Evolutionary conservation across 2,888 invertebrate genomes (phyloP), one percentile per base, ranked within the genome.

Genomic region (Acrobasis suavella): DNA sequence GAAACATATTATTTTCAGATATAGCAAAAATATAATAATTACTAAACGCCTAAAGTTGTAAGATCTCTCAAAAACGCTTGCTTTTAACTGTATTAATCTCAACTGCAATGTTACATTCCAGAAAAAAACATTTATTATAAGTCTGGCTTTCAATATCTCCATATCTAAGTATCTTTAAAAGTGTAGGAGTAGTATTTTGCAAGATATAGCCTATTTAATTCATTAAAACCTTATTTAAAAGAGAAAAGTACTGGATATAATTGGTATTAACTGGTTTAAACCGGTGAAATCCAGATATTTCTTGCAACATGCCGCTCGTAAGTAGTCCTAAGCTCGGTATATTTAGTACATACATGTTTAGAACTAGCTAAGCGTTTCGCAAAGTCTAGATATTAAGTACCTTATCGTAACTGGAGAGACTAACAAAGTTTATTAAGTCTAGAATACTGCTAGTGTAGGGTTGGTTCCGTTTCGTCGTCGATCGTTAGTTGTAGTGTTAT

Each of bases 51-150:
- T 65, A n/a, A 42, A 42, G 60, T 64, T 71, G 74, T 78, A 69
- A 80, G 88, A 90, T 89, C 89, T 89, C 89, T 88, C 69, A 68
- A 74, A 81, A 81, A 78, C 82, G 81, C 80, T 86, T 81, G 75
- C 77, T 77, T 56, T 42, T 78, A 77, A 72, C 75, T 71, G 76
- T 73, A 64, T 72, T 81, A 78, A 87, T 90, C 88, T 90, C 87
- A 89, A 78, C 78, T 75, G 90, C 80, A 90, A 90, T 85, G 75
- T 80, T 78, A 91, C 91, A 91, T 91, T 91, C 91, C 91, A 91
- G 73, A 82, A 81, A 82, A 77, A 81, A 80, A 82, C 78, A 75
- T 78, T 84, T 77, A 80, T 77, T 77, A 67, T 86, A 86, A 84
- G 85, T 85, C 86, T 59, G 67, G 63, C 60, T 65, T 64, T 62